These are phyloP conservation scores for Pachypeltis micranthus DNA, from an alignment of 1,140 invertebrate species.

Conservation along the genomic window DNA sequence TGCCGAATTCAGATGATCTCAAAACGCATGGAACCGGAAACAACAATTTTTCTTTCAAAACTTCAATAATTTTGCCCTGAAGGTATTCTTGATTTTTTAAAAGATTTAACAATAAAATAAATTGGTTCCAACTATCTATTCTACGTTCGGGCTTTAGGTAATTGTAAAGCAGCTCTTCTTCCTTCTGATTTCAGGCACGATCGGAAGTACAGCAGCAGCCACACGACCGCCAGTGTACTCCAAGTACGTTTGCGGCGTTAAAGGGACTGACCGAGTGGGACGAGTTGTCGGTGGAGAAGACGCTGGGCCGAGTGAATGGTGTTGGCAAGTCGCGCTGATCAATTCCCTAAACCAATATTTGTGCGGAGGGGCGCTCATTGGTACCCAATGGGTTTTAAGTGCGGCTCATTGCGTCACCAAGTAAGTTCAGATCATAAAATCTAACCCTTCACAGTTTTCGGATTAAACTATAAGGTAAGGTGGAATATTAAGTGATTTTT, in stretches of 20 bases:
- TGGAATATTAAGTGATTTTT: too few species aligned
- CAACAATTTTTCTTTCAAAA: too few species aligned
- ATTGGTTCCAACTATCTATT: too few species aligned
- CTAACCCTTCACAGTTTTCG: too few species aligned
- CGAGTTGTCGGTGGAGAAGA: slow-evolving; percentile 85
- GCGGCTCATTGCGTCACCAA: slow-evolving; percentile 93
- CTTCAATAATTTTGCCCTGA: too few species aligned
- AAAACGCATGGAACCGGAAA: too few species aligned
- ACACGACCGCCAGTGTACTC: slow-evolving; percentile 59
- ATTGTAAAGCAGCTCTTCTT: neutral
- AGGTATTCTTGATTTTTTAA: too few species aligned
- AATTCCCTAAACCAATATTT: slow-evolving; percentile 87
- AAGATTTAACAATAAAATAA: too few species aligned
- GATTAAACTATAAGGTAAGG: too few species aligned
- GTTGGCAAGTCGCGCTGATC: slow-evolving; percentile 89
- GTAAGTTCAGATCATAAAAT: slow-evolving; percentile 48
- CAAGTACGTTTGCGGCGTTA: slow-evolving; percentile 85
- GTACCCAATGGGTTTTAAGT: slow-evolving; percentile 86
- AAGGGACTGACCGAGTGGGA: slow-evolving; percentile 45
- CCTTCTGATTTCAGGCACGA: slow-evolving; percentile 6
- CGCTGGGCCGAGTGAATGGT: slow-evolving; percentile 81
- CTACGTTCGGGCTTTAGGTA: slow-evolving; percentile 10
- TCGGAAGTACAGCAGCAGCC: slow-evolving; percentile 32
- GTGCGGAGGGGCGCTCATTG: slow-evolving; percentile 90
- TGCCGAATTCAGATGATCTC: too few species aligned